Conservation (phyloP, 2,797 vertebrate genomes). For the Poecilia picta region DNA sequence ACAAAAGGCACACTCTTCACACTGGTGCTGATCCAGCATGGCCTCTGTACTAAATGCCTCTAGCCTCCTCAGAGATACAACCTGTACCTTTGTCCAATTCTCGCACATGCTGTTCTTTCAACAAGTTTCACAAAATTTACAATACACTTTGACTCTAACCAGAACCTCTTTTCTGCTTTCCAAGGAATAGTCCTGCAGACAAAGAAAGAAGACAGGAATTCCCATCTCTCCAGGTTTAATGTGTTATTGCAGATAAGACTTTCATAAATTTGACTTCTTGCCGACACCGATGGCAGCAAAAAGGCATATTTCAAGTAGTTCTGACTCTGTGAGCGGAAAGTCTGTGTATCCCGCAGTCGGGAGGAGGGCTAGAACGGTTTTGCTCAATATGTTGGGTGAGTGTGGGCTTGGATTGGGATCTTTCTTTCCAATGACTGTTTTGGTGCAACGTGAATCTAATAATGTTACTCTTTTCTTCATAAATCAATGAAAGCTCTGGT, state of each 20-base stretch:
- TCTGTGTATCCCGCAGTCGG: constrained; percentile 52
- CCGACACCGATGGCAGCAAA: constrained; percentile 56
- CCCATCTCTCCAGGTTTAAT: constrained; percentile 59
- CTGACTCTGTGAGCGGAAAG: constrained; percentile 39
- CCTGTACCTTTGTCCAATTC: constrained; percentile 38
- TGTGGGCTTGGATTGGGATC: constrained; percentile 27
- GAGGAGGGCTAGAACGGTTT: constrained; percentile 36
- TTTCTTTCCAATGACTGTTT: constrained; percentile 25
- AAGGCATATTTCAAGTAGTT: constrained; percentile 61
- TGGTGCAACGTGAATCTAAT: constrained; percentile 50
- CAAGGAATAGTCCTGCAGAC: constrained; percentile 47
- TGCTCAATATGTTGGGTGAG: constrained; percentile 28
- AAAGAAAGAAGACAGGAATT: constrained; percentile 63
- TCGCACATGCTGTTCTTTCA: constrained; percentile 39
- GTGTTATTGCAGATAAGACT: constrained; percentile 72
- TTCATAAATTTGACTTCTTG: constrained; percentile 73
- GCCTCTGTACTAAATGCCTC: constrained; percentile 55
- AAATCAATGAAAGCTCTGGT: constrained; percentile 56
- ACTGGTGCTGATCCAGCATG: constrained; percentile 42
- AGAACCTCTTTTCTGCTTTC: constrained; percentile 54
- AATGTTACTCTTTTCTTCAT: constrained; percentile 48
- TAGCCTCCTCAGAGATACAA: constrained; percentile 41
- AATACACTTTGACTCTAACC: constrained; percentile 48
- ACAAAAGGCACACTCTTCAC: constrained; percentile 65
- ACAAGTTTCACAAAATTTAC: constrained; percentile 51